Evolutionary conservation across 2,888 invertebrate genomes (phyloP).

Genomic region (Oscheius sp.): DNA sequence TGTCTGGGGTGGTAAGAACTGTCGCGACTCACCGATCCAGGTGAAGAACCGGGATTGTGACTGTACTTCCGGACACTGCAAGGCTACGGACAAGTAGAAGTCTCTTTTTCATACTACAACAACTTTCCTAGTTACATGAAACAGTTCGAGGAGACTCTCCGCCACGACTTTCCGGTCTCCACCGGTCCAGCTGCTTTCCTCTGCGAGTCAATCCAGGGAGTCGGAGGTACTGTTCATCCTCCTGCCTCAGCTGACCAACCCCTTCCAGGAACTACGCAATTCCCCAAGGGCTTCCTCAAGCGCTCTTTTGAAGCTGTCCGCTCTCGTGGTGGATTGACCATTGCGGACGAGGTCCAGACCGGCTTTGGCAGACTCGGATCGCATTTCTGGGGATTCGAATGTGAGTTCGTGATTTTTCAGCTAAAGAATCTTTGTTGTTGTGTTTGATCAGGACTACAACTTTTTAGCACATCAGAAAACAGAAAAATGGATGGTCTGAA

Average conservation of each 20-base stretch:
- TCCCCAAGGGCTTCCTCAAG: slow-evolving; percentile 80
- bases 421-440: neutral
- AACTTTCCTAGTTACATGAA: slow-evolving; percentile 80
- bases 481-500: too few species aligned
- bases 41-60: slow-evolving; percentile 50
- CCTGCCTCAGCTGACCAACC: slow-evolving; percentile 76
- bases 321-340: slow-evolving; percentile 86
- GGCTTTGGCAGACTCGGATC: slow-evolving; percentile 95
- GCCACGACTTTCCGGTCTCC: slow-evolving; percentile 81
- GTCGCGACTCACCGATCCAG: slow-evolving; percentile 85
- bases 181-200: slow-evolving; percentile 86
- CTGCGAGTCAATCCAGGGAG: slow-evolving; percentile 94
- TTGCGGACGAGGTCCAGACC: slow-evolving; percentile 92
- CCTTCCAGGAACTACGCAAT: neutral
- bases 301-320: slow-evolving; percentile 84
- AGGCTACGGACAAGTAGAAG: slow-evolving; percentile 79
- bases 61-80: slow-evolving; percentile 77
- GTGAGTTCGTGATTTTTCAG: slow-evolving; percentile 32
- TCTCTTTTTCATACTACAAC: neutral
- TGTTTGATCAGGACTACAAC: neutral
- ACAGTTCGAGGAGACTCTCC: slow-evolving; percentile 85
- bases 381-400: slow-evolving; percentile 94
- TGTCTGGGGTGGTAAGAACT: slow-evolving; percentile 87
- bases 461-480: neutral
- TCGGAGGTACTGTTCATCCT: slow-evolving; percentile 92